phyloP scores from a whole-genome alignment of 2,888 invertebrate species.

The Maniola hyperantus region DNA sequence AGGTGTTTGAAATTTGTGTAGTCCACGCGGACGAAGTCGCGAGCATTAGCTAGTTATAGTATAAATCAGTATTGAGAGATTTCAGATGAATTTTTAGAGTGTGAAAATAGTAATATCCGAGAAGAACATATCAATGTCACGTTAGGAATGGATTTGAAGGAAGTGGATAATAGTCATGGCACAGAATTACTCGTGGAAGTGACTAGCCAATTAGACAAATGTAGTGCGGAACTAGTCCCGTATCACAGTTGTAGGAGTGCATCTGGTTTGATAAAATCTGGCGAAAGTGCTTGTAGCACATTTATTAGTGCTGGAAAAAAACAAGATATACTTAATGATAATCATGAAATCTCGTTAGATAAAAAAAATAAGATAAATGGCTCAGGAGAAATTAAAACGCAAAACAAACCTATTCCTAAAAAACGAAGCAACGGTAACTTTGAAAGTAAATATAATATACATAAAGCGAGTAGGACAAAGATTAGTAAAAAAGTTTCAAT shows the following conservation, averaged over 20 bases:
- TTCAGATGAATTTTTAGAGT: constrained; percentile 1
- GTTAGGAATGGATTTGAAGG: neutral
- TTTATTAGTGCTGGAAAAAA: neutral
- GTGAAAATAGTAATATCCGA: constrained; percentile 1
- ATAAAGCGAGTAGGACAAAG: constrained; percentile 43
- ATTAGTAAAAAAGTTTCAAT: constrained; percentile 45
- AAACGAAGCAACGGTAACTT: constrained; percentile 4
- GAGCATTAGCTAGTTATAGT: no score
- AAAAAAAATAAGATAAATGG: neutral
- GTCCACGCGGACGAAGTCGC: no score
- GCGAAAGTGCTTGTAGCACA: neutral
- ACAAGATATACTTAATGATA: constrained; percentile 36
- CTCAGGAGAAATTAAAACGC: neutral
- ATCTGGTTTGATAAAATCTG: constrained; percentile 5
- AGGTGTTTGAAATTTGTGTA: no score
- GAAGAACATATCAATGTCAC: neutral
- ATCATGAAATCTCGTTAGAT: constrained; percentile 31
- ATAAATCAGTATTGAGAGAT: neutral
- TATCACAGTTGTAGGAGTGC: neutral
- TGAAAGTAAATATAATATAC: constrained; percentile 3
- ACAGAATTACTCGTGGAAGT: neutral
- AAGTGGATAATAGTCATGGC: neutral
- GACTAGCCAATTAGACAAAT: neutral
- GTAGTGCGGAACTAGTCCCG: constrained; percentile 17
- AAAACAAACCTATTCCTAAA: neutral